These are phyloP conservation scores for Thymelicus lineola DNA, from an alignment of 2,888 invertebrate genomes.

Conservation along the genomic window DNA sequence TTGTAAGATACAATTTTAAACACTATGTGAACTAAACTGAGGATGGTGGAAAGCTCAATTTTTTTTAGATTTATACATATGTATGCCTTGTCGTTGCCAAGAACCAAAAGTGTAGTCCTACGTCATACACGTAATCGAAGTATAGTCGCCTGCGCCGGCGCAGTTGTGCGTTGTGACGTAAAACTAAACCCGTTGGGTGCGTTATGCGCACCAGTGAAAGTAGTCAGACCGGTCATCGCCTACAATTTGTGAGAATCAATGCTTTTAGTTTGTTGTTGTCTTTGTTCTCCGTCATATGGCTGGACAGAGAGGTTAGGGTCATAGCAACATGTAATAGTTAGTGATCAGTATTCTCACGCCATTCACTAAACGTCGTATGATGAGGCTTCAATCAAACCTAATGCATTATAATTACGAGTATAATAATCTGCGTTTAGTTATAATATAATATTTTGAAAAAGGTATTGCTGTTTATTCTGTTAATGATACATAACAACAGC, in stretches of 20 bases:
- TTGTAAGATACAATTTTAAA: conserved; percentile 18
- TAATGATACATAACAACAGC: not conserved
- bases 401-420: conserved; percentile 18
- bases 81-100: conserved; percentile 7
- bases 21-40: not conserved
- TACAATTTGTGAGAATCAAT: conserved; percentile 38
- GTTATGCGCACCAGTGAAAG: conserved; percentile 63
- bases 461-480: not conserved
- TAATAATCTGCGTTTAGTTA: too few species aligned
- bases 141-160: conserved; percentile 25
- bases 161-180: conserved; percentile 44
- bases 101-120: conserved; percentile 10
- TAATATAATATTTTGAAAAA: too few species aligned
- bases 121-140: conserved; percentile 25
- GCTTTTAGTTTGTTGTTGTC: conserved; percentile 26
- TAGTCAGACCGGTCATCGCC: conserved; percentile 50
- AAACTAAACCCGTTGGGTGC: conserved; percentile 49
- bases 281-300: conserved; percentile 24
- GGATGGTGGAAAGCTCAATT: not conserved
- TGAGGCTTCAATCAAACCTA: not conserved
- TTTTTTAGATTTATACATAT: conserved; percentile 18
- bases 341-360: conserved; percentile 6
- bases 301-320: conserved; percentile 21
- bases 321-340: not conserved
- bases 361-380: conserved; percentile 18